phyloP scores from a whole-genome alignment of 2,113 vertebrate species.

The Lanius ludovicianus region DNA sequence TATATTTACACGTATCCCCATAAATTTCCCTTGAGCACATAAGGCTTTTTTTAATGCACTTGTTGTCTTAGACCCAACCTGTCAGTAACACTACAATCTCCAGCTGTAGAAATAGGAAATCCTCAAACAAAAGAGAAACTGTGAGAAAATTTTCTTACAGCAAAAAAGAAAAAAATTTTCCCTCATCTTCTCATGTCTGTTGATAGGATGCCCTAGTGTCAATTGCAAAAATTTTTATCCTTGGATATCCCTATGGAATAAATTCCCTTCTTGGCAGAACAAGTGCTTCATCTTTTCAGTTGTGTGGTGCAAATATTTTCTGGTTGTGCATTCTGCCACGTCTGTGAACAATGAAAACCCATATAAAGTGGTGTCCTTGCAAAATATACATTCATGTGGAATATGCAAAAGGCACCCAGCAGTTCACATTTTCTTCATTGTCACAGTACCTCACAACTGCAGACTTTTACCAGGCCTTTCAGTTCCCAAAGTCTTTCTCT shows the following conservation, averaged over 20 bases:
- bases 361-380: background rate
- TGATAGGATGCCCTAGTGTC: background rate
- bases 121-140: background rate
- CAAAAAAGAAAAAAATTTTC: background rate
- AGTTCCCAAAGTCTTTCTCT: background rate
- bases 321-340: background rate
- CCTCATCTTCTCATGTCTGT: background rate
- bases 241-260: background rate
- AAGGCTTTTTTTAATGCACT: background rate
- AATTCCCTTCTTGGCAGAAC: background rate
- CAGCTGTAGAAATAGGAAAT: background rate
- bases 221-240: background rate
- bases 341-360: background rate
- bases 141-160: background rate
- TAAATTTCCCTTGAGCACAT: background rate
- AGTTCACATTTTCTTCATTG: background rate
- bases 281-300: background rate
- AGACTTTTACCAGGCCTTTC: background rate
- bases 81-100: background rate
- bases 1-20: background rate
- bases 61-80: background rate
- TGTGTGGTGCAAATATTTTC: background rate
- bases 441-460: background rate
- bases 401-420: background rate
- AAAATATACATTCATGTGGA: background rate